Evolutionary conservation across 1,140 invertebrate species (phyloP), one percentile per base, ranked within the genome.

Genomic region (Drosophila saltans): DNA sequence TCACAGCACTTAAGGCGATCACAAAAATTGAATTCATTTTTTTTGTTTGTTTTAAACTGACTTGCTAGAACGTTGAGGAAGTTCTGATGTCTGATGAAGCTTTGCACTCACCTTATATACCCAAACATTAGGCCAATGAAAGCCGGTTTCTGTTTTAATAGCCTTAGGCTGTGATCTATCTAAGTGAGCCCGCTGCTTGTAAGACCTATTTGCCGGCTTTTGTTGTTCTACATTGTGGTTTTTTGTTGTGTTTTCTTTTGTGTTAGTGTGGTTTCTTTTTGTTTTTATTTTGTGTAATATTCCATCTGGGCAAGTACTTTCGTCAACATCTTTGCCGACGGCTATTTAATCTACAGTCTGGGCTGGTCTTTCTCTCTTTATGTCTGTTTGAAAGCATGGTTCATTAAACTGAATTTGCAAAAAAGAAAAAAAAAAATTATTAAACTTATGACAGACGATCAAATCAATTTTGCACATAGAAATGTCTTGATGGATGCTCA

Each of bases 381-480:
- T 65, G 6, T 26, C 61, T 73, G 61, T 73, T 66, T 71, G 66
- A 83, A 81, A 78, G 77, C 73, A 59, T 83, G 72, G 80, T 78
- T 79, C 79, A 88, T 85, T 81, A 78, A 73, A 80, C 75, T 61
- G 33, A 66, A 72, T 75, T 68, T 59, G 59, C 36, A 64, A 55
- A 48, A n/a, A 24, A 57, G 65, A 43, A 43, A 8, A 26, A 1
- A 10, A 26, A 52, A 26, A 26, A 52, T 8, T 21, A 21, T 48
- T 21, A 40, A 9, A 40, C 8, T 48, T 16, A 16, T 48, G 45
- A 48, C 45, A 48, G 43, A 64, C 65, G 72, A 85, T 85, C 83
- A 64, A 88, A 82, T 86, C 83, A 82, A 86, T 86, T 86, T 83
- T 73, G 74, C 65, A 76, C 70, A 77, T 60, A 69, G 72, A 69